Conservation (phyloP, 2,888 invertebrate genomes). For the Plagiodera versicolora region DNA sequence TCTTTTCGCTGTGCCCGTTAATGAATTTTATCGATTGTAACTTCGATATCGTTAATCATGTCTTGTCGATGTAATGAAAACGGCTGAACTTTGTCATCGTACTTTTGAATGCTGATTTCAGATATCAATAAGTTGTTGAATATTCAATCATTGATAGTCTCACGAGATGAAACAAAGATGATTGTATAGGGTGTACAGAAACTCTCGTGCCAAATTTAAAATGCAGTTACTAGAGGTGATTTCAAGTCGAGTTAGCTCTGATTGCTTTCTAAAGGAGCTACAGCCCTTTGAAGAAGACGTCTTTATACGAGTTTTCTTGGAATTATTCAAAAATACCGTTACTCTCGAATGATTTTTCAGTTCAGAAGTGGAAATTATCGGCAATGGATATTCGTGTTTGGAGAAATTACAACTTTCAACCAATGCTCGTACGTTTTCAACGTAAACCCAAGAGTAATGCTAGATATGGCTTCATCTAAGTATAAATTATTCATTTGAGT, state of each 20-base stretch:
- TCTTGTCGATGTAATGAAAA: not conserved
- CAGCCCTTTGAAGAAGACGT: too few species aligned
- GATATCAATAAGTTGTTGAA: not conserved
- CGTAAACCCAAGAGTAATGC: not conserved
- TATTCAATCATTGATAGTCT: not conserved
- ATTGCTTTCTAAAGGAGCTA: too few species aligned
- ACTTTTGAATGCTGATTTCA: not conserved
- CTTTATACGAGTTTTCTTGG: too few species aligned
- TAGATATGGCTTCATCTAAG: slow-evolving; percentile 12
- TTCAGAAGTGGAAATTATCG: too few species aligned
- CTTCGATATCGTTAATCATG: not conserved
- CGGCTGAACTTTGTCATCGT: not conserved
- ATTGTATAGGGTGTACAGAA: not conserved
- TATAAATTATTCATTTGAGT: slow-evolving; percentile 13
- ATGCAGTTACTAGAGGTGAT: too few species aligned
- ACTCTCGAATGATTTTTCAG: too few species aligned
- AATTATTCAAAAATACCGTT: too few species aligned
- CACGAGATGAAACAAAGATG: not conserved
- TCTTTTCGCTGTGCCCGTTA: slow-evolving; percentile 3
- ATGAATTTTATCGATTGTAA: not conserved
- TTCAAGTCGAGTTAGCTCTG: too few species aligned
- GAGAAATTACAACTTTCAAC: not conserved
- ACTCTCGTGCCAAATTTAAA: too few species aligned
- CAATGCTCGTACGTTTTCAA: not conserved
- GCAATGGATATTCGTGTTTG: too few species aligned